phyloP scores from a whole-genome alignment of 1,140 invertebrate genomes.

The Listronotus oregonensis region DNA sequence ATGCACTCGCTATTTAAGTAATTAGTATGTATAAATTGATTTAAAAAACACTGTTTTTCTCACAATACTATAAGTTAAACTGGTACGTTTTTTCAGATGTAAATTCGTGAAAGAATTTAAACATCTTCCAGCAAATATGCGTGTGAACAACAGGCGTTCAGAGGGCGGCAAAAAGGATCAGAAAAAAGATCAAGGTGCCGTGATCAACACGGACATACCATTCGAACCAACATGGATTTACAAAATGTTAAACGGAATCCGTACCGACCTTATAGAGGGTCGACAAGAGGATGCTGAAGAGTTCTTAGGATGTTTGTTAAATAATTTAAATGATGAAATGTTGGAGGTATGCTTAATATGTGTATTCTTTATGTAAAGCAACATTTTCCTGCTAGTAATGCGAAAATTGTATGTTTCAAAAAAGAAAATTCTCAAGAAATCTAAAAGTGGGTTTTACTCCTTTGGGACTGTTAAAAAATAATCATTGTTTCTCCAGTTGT shows the following conservation, averaged over 20 bases:
- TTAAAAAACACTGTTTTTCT: no score
- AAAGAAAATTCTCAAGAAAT: no score
- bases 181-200: conserved; percentile 58
- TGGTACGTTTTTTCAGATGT: conserved; percentile 58
- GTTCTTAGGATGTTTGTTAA: conserved; percentile 88
- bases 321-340: conserved; percentile 96
- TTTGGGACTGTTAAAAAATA: no score
- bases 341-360: conserved; percentile 65
- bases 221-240: conserved; percentile 86
- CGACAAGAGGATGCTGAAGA: conserved; percentile 95
- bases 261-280: conserved; percentile 76
- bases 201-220: conserved; percentile 64
- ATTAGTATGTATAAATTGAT: no score
- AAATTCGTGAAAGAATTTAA: conserved; percentile 73
- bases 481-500: no score
- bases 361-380: not conserved
- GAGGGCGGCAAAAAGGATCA: conserved; percentile 55
- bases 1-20: no score
- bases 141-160: conserved; percentile 54
- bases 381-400: no score
- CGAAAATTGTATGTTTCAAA: no score
- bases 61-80: no score
- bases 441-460: no score
- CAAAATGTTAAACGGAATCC: conserved; percentile 77
- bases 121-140: conserved; percentile 62